Conservation (phyloP, 53 echinoderm and acorn worm genomes). For the Echinometra lucunter region DNA sequence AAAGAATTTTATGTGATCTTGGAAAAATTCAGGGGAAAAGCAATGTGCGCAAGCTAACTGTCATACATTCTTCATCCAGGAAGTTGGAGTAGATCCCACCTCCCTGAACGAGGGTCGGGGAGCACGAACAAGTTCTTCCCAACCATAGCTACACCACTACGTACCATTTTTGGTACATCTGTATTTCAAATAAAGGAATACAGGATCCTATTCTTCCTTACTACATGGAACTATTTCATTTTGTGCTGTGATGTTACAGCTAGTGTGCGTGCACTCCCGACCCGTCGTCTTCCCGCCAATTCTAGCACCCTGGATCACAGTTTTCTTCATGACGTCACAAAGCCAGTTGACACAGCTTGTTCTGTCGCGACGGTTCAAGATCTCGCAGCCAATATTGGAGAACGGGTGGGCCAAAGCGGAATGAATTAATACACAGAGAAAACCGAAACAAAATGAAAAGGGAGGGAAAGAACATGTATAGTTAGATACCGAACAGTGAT, state of each 20-base stretch:
- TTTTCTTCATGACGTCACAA: slow-evolving; percentile 42
- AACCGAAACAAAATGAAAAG: not conserved
- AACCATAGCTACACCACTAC: not conserved
- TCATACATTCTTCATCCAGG: too few relatives aligned
- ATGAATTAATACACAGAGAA: not conserved
- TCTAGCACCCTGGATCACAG: slow-evolving; percentile 11
- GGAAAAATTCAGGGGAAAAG: too few relatives aligned
- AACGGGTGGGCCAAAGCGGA: not conserved
- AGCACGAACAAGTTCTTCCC: too few relatives aligned
- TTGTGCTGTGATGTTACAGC: not conserved
- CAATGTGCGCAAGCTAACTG: too few relatives aligned
- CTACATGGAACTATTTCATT: not conserved
- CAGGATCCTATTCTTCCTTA: not conserved
- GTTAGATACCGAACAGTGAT: not conserved
- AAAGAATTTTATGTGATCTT: too few relatives aligned
- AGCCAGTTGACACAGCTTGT: slow-evolving; percentile 48
- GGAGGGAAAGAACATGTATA: not conserved
- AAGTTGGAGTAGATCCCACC: too few relatives aligned
- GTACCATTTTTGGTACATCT: not conserved
- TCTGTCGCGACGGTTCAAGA: slow-evolving; percentile 53
- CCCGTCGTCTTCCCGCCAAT: slow-evolving; percentile 17
- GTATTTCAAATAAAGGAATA: not conserved
- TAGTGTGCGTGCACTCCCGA: too few relatives aligned
- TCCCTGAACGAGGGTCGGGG: too few relatives aligned
- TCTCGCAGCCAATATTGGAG: slow-evolving; percentile 44